Evolutionary conservation across 2,113 vertebrate species (phyloP), one percentile per base, ranked within the genome.

Genomic region (Xyrauchen texanus): DNA sequence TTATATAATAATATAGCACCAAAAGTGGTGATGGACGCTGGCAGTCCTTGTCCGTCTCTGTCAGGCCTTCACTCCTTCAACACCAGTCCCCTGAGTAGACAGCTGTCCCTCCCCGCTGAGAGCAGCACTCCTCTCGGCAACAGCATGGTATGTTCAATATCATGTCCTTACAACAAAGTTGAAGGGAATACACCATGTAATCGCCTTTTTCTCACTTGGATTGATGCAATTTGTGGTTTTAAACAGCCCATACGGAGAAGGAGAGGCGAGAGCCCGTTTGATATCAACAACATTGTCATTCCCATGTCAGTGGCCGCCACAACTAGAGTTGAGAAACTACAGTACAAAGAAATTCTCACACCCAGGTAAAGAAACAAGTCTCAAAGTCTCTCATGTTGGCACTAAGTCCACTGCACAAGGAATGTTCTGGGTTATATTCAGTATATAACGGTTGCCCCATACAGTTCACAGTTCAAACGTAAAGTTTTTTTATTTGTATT

Each of bases 231-330:
- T 21, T 46, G 5, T 34, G 70, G 11, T 15, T 89, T 89, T 58
- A 90, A 93, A 93, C 96, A 95, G 90, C 95, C 96, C 0, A 88
- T 95, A 68, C 93, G 95, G 86, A 93, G 96, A 87, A 90, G 96
- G 85, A 93, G 97, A 85, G 95, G 95, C 0, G 98, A 99, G 82
- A 99, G 96, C 77, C 98, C 98, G 0, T 99, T 98, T 0, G 98
- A 99, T 85, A 99, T 99, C 79, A 99, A 99, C 93, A 99, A 99
- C 93, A 99, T 99, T 0, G 98, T 99, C 68, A 99, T 99, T 91
- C 98, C 98, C 0, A 98, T 99, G 98, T 99, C 98, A 13, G 96
- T 98, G 49, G 98, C 98, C 0, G 97, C 98, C 44, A 98, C 97
- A 0, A 99, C 98, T 8, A 89, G 97, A 0, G 97, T 99, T 83